A percentile compares a stretch with the other conserved stretches of the same genome.
phyloP scores from a whole-genome alignment of 2,113 vertebrate genomes.

The Ornithorhynchus anatinus region DNA sequence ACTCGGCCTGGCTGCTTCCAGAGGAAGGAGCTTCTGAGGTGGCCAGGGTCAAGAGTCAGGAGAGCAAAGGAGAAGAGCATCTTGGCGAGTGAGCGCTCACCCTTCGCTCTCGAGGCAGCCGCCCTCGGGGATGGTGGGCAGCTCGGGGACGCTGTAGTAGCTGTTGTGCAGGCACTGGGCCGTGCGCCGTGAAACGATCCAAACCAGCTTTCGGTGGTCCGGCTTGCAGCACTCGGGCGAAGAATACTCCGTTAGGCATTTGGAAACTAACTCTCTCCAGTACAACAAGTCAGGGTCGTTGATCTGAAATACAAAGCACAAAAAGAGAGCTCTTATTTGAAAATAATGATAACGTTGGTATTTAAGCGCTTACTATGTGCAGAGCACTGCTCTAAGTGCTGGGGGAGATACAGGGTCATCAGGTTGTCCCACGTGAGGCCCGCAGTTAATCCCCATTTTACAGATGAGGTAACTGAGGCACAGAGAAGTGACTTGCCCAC shows the following conservation, averaged over 20 bases:
- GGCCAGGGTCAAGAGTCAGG: rapidly evolving
- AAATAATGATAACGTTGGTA: too few species aligned
- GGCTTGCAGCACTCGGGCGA: slow-evolving; percentile 95
- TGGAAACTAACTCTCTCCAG: slow-evolving; percentile 90
- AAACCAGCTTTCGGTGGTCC: slow-evolving; percentile 90
- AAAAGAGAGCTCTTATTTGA: too few species aligned
- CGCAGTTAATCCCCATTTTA: too few species aligned
- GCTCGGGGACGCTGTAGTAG: slow-evolving; percentile 87
- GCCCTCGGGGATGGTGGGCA: slow-evolving; percentile 93
- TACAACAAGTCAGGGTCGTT: slow-evolving; percentile 82
- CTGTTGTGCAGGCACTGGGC: slow-evolving; percentile 91
- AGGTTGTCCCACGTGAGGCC: too few species aligned
- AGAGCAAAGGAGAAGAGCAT: too few species aligned
- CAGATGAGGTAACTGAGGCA: too few species aligned
- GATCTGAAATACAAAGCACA: too few species aligned
- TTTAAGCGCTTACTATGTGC: too few species aligned
- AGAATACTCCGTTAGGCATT: slow-evolving; percentile 90
- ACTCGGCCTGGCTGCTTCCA: not conserved
- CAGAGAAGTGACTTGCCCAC: too few species aligned
- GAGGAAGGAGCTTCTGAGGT: not conserved
- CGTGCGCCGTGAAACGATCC: slow-evolving; percentile 93
- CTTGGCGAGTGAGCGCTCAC: too few species aligned
- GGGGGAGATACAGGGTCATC: too few species aligned
- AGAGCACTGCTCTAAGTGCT: too few species aligned
- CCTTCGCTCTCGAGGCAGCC: slow-evolving; percentile 85